Evolutionary conservation across 1,140 invertebrate genomes (phyloP).

Genomic region (Anastrepha obliqua): DNA sequence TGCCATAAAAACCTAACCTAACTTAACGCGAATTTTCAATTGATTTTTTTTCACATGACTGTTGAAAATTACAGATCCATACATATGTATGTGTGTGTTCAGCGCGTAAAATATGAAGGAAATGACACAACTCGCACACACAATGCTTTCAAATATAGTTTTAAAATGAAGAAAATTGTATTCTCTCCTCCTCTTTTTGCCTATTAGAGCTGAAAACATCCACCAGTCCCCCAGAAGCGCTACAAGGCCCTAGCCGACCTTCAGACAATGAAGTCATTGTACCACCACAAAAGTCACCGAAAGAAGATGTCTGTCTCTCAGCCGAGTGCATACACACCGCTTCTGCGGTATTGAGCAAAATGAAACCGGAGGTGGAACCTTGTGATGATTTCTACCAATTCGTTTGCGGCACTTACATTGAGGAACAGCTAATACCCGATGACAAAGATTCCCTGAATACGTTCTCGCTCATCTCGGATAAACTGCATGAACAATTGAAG

Average conservation of each 20-base stretch:
- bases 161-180: too few relatives aligned
- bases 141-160: too few relatives aligned
- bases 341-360: constrained; percentile 82
- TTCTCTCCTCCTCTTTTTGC: constrained; percentile 35
- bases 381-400: constrained; percentile 94
- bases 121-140: too few relatives aligned
- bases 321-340: constrained; percentile 84
- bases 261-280: constrained; percentile 63
- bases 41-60: too few relatives aligned
- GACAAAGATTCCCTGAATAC: constrained; percentile 87
- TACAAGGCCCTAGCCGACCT: constrained; percentile 59
- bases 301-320: constrained; percentile 76
- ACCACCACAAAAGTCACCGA: constrained; percentile 36
- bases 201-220: constrained; percentile 52
- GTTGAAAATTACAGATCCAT: too few relatives aligned
- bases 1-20: too few relatives aligned
- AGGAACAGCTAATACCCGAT: constrained; percentile 85
- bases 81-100: too few relatives aligned
- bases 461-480: constrained; percentile 87
- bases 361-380: constrained; percentile 85
- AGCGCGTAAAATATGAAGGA: too few relatives aligned
- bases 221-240: constrained; percentile 59
- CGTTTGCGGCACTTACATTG: constrained; percentile 85
- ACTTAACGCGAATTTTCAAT: too few relatives aligned
- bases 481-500: constrained; percentile 86